Conservation (phyloP, 2,888 invertebrate species). For the Pterostichus madidus region DNA sequence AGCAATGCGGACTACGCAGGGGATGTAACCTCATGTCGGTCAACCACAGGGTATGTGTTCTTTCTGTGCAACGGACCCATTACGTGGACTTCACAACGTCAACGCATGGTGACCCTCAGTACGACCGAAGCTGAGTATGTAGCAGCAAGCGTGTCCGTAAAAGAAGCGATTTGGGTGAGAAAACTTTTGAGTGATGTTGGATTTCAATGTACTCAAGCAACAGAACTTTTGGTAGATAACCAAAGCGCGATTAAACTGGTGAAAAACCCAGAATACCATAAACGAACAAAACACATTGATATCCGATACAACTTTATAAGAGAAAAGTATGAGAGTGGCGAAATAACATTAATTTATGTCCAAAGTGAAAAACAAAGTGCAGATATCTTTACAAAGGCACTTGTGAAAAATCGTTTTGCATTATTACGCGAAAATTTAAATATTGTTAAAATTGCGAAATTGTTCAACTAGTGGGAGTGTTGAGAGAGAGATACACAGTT, state of each 20-base stretch:
- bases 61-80: slow-evolving; percentile 68
- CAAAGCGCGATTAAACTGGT: slow-evolving; percentile 53
- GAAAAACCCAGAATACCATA: slow-evolving; percentile 43
- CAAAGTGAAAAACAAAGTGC: neutral
- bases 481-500: too few relatives aligned
- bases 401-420: neutral
- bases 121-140: slow-evolving; percentile 71
- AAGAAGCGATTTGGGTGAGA: slow-evolving; percentile 69
- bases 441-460: too few relatives aligned
- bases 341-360: neutral
- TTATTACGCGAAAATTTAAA: too few relatives aligned
- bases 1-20: too few relatives aligned
- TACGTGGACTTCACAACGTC: slow-evolving; percentile 71
- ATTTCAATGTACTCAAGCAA: neutral
- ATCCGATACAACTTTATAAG: slow-evolving; percentile 27
- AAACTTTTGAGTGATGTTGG: neutral
- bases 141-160: slow-evolving; percentile 68
- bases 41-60: slow-evolving; percentile 60
- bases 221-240: slow-evolving; percentile 28
- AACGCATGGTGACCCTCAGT: slow-evolving; percentile 69
- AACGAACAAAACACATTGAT: slow-evolving; percentile 54
- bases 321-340: neutral
- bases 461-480: too few relatives aligned
- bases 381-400: neutral
- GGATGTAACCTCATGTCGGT: too few relatives aligned